Evolutionary conservation across 2,113 vertebrate species (phyloP), one percentile per base, ranked within the genome.

Genomic region (Atherinomorus stipes): DNA sequence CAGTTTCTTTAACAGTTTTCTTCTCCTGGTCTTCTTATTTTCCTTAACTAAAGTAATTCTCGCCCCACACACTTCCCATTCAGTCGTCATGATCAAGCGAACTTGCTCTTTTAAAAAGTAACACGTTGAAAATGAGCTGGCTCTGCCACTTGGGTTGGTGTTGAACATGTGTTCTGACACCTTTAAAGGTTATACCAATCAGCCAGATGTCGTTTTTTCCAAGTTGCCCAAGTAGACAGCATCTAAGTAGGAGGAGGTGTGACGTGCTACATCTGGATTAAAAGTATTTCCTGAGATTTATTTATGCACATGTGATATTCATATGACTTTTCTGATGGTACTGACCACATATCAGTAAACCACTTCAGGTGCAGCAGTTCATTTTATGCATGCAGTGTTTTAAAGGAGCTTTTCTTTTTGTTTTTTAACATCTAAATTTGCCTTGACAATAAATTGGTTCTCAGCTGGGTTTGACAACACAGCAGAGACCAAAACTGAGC

Each of bases 41-140:
- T 28, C n/a, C 31, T 72, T 44, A 51, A 47, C 66, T 44, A 23
- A 28, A 58, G 66, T 23, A 26, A n/a, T 63, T 22, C 47, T 25
- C 69, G 44, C n/a, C 45, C 18, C 68, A 64, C 54, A 25, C 18
- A 31, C 16, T 37, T 8, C 37, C 50, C 25, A 6, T 31, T 31
- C 54, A 42, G 51, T 52, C 19, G 44, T 75, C 63, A 66, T 7
- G 42, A 69, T 74, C 16, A 7, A 52, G 37, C 66, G 22, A 25
- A 65, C 40, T 52, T 65, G 76, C 75, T 87, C 5, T 69, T 84
- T 75, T 78, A 81, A 85, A 67, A 83, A 86, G 73, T 63, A 68
- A 40, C 62, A 58, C 54, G 42, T 47, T 4, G 52, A 28, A 47
- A 72, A 75, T 26, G 42, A 1, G 47, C 70, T n/a, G 23, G 18